phyloP scores from a whole-genome alignment of 1,140 invertebrate genomes.

The Aporrectodea caliginosa region DNA sequence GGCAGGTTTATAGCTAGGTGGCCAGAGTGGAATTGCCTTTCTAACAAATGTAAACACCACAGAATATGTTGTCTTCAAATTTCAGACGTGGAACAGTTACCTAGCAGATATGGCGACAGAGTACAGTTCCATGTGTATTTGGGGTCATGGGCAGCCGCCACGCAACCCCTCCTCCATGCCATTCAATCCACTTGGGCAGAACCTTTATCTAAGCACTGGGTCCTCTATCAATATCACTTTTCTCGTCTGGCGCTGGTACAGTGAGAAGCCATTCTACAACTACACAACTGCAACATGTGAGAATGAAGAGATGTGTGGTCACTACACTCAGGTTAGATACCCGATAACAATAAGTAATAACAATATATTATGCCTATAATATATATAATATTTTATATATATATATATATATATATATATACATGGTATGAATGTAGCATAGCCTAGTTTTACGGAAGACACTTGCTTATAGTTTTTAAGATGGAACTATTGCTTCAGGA shows the following conservation, averaged over 20 bases:
- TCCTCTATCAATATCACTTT: background rate
- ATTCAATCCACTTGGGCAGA: background rate
- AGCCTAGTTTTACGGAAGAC: too few relatives aligned
- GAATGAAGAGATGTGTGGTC: background rate
- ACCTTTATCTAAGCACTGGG: background rate
- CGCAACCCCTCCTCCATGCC: background rate
- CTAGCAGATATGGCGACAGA: background rate
- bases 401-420: too few relatives aligned
- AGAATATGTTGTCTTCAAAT: too few relatives aligned
- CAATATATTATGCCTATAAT: too few relatives aligned
- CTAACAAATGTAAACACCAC: too few relatives aligned
- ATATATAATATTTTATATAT: too few relatives aligned
- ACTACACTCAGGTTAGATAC: background rate
- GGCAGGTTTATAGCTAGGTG: too few relatives aligned
- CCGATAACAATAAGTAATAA: too few relatives aligned
- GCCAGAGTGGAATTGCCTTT: too few relatives aligned
- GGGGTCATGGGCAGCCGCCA: background rate
- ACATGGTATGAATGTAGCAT: too few relatives aligned
- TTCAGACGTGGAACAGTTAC: background rate
- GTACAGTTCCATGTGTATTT: background rate
- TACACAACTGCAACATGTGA: background rate
- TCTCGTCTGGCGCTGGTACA: background rate
- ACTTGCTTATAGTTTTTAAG: too few relatives aligned
- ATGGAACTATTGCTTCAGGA: too few relatives aligned
- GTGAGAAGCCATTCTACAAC: background rate